These are phyloP conservation scores for Uropsilus gracilis DNA, from an alignment of 2,113 vertebrate species.

Conservation along the genomic window DNA sequence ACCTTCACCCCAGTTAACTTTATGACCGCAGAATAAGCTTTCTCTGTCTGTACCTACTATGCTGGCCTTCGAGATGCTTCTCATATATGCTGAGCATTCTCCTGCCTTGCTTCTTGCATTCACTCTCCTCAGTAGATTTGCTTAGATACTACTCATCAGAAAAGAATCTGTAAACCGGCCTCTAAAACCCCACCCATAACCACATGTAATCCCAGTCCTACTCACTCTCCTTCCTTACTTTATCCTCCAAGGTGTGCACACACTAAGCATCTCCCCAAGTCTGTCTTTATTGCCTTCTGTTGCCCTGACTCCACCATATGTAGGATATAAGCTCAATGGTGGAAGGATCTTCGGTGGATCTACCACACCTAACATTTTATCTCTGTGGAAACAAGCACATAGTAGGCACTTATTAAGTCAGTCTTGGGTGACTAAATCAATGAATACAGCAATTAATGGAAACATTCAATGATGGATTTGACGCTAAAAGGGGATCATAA, in stretches of 20 bases:
- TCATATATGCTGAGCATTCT: not conserved
- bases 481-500: not conserved
- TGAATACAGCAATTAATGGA: not conserved
- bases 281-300: not conserved
- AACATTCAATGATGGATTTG: not conserved
- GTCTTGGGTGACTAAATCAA: not conserved
- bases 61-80: not conserved
- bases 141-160: not conserved
- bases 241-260: not conserved
- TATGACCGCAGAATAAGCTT: not conserved
- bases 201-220: not conserved
- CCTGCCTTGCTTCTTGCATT: not conserved
- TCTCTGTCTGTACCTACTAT: fast-evolving
- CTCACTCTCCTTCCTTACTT: not conserved
- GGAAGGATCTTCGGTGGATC: not conserved
- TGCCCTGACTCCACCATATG: not conserved
- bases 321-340: not conserved
- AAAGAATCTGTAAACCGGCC: not conserved
- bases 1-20: not conserved
- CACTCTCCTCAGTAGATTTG: not conserved
- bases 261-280: not conserved
- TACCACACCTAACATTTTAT: not conserved
- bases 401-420: not conserved
- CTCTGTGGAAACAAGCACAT: not conserved
- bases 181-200: not conserved